phyloP scores from a whole-genome alignment of 2,888 invertebrate genomes.

The Drosophila anomalata region DNA sequence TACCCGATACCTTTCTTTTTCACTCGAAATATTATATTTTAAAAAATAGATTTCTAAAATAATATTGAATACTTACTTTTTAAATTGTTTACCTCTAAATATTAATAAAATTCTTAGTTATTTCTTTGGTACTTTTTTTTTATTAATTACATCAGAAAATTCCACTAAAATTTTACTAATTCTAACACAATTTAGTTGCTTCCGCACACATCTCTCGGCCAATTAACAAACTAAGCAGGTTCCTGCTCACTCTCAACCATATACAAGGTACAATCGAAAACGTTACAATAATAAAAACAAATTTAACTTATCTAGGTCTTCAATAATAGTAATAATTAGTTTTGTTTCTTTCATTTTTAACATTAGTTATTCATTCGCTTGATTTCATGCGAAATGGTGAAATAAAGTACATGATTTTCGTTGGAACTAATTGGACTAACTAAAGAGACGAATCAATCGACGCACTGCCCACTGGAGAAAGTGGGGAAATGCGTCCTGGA shows the following conservation, averaged over 20 bases:
- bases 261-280: slow-evolving; percentile 48
- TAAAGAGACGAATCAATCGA: slow-evolving; percentile 56
- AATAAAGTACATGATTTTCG: slow-evolving; percentile 50
- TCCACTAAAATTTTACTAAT: slow-evolving; percentile 70
- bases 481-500: slow-evolving; percentile 37
- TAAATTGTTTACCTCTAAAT: background rate
- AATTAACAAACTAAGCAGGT: slow-evolving; percentile 37
- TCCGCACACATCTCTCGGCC: slow-evolving; percentile 25
- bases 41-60: too few species aligned
- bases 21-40: too few species aligned
- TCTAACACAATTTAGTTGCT: slow-evolving; percentile 58
- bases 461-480: slow-evolving; percentile 11
- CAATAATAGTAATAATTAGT: slow-evolving; percentile 49
- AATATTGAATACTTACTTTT: background rate
- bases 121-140: slow-evolving; percentile 78
- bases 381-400: slow-evolving; percentile 27
- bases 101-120: background rate
- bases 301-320: slow-evolving; percentile 44
- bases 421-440: slow-evolving; percentile 75
- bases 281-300: slow-evolving; percentile 49
- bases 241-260: slow-evolving; percentile 22
- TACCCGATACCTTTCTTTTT: too few species aligned
- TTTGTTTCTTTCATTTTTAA: slow-evolving; percentile 48
- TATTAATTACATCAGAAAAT: slow-evolving; percentile 75
- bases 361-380: slow-evolving; percentile 41